phyloP scores from a whole-genome alignment of 1,140 invertebrate genomes.

The Bradynema listronoti region DNA sequence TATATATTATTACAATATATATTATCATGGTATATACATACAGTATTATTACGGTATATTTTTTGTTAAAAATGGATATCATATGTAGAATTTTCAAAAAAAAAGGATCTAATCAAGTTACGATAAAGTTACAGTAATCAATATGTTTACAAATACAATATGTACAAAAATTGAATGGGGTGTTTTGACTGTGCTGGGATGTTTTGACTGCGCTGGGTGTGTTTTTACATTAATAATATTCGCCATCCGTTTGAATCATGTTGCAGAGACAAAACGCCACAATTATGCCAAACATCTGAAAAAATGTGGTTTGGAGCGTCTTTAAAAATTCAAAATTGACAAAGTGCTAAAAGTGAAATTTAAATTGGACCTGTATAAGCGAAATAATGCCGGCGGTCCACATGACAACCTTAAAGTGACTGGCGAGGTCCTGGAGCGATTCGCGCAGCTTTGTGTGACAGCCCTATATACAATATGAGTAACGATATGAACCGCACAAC shows the following conservation, averaged over 20 bases:
- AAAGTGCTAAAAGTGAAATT: not conserved
- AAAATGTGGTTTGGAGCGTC: not conserved
- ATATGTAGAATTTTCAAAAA: not conserved
- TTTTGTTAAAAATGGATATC: not conserved
- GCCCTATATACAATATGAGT: no score
- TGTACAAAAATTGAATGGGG: not conserved
- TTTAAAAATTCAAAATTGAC: not conserved
- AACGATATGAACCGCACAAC: no score
- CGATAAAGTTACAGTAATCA: not conserved
- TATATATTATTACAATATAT: conserved; percentile 5
- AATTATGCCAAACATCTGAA: conserved; percentile 54
- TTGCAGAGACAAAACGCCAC: conserved; percentile 57
- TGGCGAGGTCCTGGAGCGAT: conserved; percentile 43
- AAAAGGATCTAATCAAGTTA: not conserved
- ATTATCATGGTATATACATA: not conserved
- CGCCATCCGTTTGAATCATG: conserved; percentile 46
- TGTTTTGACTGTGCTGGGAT: not conserved
- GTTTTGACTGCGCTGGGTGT: not conserved
- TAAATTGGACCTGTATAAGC: conserved; percentile 44
- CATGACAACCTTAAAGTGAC: conserved; percentile 52
- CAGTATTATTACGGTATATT: not conserved
- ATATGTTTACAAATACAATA: not conserved
- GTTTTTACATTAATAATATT: conserved; percentile 23
- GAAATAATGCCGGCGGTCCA: conserved; percentile 54
- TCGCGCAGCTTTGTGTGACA: conserved; percentile 50